These are phyloP conservation scores for Hanleya hanleyi DNA, from an alignment of 2,888 invertebrate genomes.

Conservation along the genomic window DNA sequence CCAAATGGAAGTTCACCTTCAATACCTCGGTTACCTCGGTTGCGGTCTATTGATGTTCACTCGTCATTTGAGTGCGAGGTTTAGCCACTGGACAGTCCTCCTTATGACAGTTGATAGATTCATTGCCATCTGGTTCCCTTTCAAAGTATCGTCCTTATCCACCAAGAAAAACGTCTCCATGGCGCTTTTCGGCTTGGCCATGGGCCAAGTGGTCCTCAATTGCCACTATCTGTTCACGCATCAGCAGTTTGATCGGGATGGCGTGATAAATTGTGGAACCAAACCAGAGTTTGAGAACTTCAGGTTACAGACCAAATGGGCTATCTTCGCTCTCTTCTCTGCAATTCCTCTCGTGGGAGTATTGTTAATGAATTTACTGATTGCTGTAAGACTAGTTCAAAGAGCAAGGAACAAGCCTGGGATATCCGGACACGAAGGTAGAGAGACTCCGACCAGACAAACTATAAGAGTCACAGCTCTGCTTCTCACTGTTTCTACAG, in stretches of 20 bases:
- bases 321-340: not conserved
- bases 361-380: not conserved
- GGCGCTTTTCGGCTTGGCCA: not conserved
- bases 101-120: not conserved
- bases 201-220: not conserved
- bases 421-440: not conserved
- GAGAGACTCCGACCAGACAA: not conserved
- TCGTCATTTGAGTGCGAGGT: not conserved
- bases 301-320: not conserved
- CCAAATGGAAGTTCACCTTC: not conserved
- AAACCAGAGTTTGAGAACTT: not conserved
- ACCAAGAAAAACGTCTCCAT: conserved; percentile 2
- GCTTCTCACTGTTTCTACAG: not conserved
- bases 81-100: not conserved
- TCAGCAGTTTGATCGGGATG: not conserved
- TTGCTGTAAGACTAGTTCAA: not conserved
- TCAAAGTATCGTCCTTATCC: not conserved
- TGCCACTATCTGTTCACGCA: not conserved
- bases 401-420: not conserved
- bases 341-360: not conserved
- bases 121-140: not conserved
- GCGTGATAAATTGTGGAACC: not conserved
- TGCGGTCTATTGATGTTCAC: not conserved
- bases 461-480: not conserved
- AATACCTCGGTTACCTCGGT: not conserved